Evolutionary conservation across 1,140 invertebrate genomes (phyloP).

Genomic region (Drosophila asahinai): DNA sequence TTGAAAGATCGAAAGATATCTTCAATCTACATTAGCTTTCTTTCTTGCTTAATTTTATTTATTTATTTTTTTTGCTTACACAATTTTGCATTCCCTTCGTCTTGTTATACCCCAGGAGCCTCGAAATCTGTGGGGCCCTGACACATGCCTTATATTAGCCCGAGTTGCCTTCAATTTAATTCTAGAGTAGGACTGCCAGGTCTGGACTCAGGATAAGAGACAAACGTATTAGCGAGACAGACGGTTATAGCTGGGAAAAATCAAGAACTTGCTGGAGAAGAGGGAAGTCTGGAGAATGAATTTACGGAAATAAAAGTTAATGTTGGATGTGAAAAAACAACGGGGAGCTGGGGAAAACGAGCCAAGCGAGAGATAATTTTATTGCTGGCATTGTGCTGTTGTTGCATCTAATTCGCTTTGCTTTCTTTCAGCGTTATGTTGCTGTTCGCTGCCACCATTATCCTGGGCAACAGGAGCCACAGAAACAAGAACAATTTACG

Average conservation of each 20-base stretch:
- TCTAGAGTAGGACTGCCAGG: conserved; percentile 3
- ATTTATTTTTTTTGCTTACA: no score
- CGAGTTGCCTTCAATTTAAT: conserved; percentile 3
- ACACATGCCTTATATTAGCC: conserved; percentile 5
- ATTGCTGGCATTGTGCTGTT: conserved; percentile 44
- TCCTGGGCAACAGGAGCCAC: conserved; percentile 40
- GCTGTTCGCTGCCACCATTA: conserved; percentile 50
- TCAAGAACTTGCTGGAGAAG: conserved; percentile 23
- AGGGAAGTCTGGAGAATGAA: conserved; percentile 49
- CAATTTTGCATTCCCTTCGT: no score
- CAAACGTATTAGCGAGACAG: conserved; percentile 49
- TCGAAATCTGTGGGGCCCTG: neutral
- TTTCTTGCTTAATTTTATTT: no score
- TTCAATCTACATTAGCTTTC: no score
- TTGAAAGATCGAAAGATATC: no score
- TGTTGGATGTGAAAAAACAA: conserved; percentile 69
- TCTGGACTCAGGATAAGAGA: conserved; percentile 7
- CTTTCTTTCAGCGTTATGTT: conserved; percentile 67
- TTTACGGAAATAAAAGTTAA: conserved; percentile 77
- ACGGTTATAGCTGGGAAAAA: conserved; percentile 45
- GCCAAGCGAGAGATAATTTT: conserved; percentile 65
- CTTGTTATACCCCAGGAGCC: no score
- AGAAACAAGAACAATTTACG: conserved; percentile 73
- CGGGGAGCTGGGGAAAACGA: conserved; percentile 39
- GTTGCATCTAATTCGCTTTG: conserved; percentile 72